Conservation (phyloP, 2,888 invertebrate species). For the Drosophila emarginata region DNA sequence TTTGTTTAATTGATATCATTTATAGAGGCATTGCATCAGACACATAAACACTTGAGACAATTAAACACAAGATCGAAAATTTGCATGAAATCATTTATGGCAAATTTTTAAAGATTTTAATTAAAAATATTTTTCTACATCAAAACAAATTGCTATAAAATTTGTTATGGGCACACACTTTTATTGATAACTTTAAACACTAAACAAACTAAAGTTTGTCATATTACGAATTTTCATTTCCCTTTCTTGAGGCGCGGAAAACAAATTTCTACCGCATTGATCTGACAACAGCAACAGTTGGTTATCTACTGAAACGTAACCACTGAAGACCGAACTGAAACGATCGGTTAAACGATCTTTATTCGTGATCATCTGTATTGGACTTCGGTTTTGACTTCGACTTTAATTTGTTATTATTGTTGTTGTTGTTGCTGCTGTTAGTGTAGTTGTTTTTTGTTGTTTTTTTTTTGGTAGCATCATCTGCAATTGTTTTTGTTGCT, state of each 20-base stretch:
- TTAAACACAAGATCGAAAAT: constrained; percentile 58
- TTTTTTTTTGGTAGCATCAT: constrained; percentile 44
- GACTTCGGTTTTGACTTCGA: constrained; percentile 29
- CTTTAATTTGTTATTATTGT: constrained; percentile 12
- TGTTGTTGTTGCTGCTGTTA: constrained; percentile 27
- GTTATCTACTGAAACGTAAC: constrained; percentile 63
- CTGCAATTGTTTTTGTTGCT: constrained; percentile 26
- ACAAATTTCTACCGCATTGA: neutral
- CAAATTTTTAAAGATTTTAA: constrained; percentile 18
- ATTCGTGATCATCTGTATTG: constrained; percentile 44
- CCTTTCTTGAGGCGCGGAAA: constrained; percentile 17
- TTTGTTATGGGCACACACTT: constrained; percentile 30
- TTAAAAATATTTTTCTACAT: constrained; percentile 32
- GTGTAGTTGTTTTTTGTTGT: constrained; percentile 28
- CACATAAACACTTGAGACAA: constrained; percentile 61
- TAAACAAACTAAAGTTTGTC: constrained; percentile 31
- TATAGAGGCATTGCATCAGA: constrained; percentile 36
- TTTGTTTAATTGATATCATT: constrained; percentile 67
- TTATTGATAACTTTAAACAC: constrained; percentile 45
- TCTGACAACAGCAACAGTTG: constrained; percentile 69
- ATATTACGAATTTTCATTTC: neutral
- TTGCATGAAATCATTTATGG: constrained; percentile 56
- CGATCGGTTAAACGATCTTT: constrained; percentile 36
- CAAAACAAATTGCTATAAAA: constrained; percentile 31
- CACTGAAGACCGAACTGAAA: constrained; percentile 19